Conservation (phyloP, 1,140 invertebrate genomes). For the Idris sp. region DNA sequence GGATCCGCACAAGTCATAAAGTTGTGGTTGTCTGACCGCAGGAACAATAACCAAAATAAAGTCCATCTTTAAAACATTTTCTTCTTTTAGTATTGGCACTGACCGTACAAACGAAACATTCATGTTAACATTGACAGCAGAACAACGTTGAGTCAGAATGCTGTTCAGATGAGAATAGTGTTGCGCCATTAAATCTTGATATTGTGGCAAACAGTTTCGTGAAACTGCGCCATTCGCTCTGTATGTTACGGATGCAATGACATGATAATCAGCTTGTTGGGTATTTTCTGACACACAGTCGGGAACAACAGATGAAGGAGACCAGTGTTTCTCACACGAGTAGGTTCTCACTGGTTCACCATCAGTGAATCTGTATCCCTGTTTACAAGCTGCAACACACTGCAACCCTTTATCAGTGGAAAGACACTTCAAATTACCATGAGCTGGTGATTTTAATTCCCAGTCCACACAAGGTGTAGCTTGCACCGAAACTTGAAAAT, state of each 20-base stretch:
- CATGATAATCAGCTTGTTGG: constrained; percentile 95
- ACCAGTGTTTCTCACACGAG: constrained; percentile 89
- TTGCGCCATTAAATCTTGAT: constrained; percentile 89
- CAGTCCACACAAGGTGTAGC: constrained; percentile 96
- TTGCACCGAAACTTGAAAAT: constrained; percentile 96
- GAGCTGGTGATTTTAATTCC: constrained; percentile 92
- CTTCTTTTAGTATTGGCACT: constrained; percentile 86
- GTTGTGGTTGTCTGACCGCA: constrained; percentile 89
- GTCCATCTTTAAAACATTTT: constrained; percentile 91
- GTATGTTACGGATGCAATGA: constrained; percentile 92
- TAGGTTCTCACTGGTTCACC: constrained; percentile 92
- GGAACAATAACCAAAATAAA: constrained; percentile 93
- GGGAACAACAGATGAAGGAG: constrained; percentile 90
- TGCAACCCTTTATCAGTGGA: constrained; percentile 89
- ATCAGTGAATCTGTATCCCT: constrained; percentile 95
- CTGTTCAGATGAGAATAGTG: constrained; percentile 89
- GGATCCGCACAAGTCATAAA: constrained; percentile 96
- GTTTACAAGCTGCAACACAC: constrained; percentile 93
- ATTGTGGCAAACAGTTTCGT: constrained; percentile 89
- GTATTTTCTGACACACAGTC: constrained; percentile 97
- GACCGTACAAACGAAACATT: constrained; percentile 93
- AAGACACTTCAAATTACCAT: constrained; percentile 92
- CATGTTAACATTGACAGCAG: constrained; percentile 95
- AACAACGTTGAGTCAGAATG: constrained; percentile 93
- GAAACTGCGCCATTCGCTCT: constrained; percentile 92